Percentiles rank a stretch among this genome's conserved stretches.
These are phyloP conservation scores for Pheosia tremula DNA, from an alignment of 2,888 invertebrate species.

Conservation along the genomic window DNA sequence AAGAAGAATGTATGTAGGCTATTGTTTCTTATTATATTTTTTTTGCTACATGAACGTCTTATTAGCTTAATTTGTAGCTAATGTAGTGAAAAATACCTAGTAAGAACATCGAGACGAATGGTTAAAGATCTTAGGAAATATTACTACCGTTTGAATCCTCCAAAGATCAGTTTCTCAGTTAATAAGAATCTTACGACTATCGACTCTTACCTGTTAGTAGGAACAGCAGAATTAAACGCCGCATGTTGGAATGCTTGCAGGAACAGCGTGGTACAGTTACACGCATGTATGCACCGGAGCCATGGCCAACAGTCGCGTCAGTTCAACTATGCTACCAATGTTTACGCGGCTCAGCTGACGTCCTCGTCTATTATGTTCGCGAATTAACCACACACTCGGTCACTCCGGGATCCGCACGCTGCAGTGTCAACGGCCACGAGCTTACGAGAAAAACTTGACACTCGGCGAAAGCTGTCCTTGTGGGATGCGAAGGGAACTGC, in stretches of 20 bases:
- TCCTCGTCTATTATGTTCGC: constrained; percentile 67
- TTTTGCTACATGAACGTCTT: too few relatives aligned
- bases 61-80: too few relatives aligned
- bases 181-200: neutral
- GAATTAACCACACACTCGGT: constrained; percentile 82
- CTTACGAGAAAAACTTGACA: constrained; percentile 76
- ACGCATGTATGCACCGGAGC: constrained; percentile 56
- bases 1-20: neutral
- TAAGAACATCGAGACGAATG: too few relatives aligned
- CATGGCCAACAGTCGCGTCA: constrained; percentile 65
- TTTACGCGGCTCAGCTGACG: constrained; percentile 82
- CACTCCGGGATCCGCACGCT: constrained; percentile 82
- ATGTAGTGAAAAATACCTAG: too few relatives aligned
- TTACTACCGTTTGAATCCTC: neutral
- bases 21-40: too few relatives aligned
- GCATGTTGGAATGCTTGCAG: constrained; percentile 64
- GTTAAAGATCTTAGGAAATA: neutral
- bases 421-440: constrained; percentile 82
- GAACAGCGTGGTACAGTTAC: constrained; percentile 48
- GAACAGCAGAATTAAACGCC: constrained; percentile 69
- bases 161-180: neutral
- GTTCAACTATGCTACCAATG: constrained; percentile 60
- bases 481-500: constrained; percentile 40
- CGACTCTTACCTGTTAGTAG: constrained; percentile 70
- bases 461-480: constrained; percentile 71